Base-by-base conservation (phyloP, 2,888 invertebrate species). In the Phengaris arion region DNA sequence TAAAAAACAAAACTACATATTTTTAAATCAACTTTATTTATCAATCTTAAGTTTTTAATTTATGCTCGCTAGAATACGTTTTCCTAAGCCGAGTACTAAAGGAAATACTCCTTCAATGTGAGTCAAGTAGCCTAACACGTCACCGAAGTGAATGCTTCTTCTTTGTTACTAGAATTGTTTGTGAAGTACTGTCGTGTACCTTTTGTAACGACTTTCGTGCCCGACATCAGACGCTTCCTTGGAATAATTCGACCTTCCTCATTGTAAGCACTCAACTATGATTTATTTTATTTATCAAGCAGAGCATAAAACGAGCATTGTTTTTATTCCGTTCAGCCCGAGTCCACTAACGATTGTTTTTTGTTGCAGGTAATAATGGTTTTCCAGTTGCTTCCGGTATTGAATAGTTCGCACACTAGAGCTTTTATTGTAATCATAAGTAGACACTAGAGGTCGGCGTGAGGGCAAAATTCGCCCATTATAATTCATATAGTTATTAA, bases 341-440 rank as follows among this genome's bases (percentile, higher is more conserved):
- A 45, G 35, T 64, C 64, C 45, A 64, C 35, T 64, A 64, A 64
- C 64, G 6, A 45, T 35, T 64, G 35, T 59, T 35, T 59, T 35
- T 64, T 64, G 35, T 64, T 64, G 35, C 64, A 64, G 64, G 64
- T 64, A 64, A 64, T 64, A 12, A 64, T 64, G 13, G 45, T 9
- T n/a, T 57, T 59, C 64, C 2, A 45, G 52, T 45, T 64, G 2
- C 64, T 64, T 64, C 64, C 64, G 64, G 64, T 64, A 45, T 64
- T 64, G 35, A 6, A 64, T 13, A 6, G 35, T 64, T 64, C 64
- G 12, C 64, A 64, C 6, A 52, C 8, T 45, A 64, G 64, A 35
- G 64, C 35, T 45, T 64, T 2, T 12, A 12, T 13, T 35, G 6
- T 45, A 35, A 64, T 12, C 10, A 45, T 64, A 35, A 45, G 22